Evolutionary conservation across 2,888 invertebrate genomes (phyloP).

Genomic region (Drosophila lacicola): DNA sequence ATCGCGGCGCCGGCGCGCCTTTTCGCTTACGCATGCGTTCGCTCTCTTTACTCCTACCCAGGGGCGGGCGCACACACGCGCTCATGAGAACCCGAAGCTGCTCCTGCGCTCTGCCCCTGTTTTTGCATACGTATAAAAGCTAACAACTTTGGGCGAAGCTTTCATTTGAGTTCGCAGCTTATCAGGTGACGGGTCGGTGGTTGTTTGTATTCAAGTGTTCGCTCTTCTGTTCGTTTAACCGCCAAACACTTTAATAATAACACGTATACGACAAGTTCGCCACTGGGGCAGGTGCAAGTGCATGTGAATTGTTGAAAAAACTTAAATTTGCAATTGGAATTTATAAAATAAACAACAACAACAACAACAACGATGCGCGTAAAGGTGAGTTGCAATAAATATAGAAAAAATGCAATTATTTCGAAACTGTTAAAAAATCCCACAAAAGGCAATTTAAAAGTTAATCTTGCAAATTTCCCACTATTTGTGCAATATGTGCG

Average conservation of each 20-base stretch:
- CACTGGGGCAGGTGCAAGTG: constrained; percentile 45
- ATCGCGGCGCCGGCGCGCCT: constrained; percentile 50
- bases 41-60: constrained; percentile 25
- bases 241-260: constrained; percentile 41
- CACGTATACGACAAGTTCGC: constrained; percentile 69
- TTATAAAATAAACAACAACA: background rate
- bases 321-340: constrained; percentile 4
- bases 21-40: constrained; percentile 66
- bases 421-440: background rate
- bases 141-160: constrained; percentile 64
- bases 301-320: background rate
- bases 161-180: constrained; percentile 78
- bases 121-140: constrained; percentile 79
- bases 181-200: constrained; percentile 63
- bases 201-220: constrained; percentile 19
- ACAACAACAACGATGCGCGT: constrained; percentile 40
- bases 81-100: constrained; percentile 27
- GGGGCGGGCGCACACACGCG: constrained; percentile 12
- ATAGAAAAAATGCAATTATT: background rate
- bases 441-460: constrained; percentile 8
- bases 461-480: constrained; percentile 21
- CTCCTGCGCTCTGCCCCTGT: constrained; percentile 42
- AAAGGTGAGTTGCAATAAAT: constrained; percentile 54
- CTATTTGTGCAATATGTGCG: constrained; percentile 7
- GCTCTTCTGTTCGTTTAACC: constrained; percentile 28